Base-by-base conservation (phyloP, 2,113 vertebrate genomes). In the Eonycteris spelaea region DNA sequence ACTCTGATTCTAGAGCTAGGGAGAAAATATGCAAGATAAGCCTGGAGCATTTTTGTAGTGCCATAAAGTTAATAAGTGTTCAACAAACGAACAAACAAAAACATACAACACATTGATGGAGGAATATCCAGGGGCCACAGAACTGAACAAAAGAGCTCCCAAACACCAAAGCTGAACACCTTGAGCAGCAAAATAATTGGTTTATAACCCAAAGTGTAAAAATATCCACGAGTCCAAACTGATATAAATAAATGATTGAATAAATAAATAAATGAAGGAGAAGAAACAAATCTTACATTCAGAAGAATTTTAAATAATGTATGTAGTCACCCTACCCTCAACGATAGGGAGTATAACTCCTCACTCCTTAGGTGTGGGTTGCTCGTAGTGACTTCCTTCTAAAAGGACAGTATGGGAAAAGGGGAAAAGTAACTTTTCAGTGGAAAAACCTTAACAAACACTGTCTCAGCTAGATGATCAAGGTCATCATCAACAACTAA, bases 201-300 rank as follows among this genome's bases (percentile, higher is more conserved):
- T 35, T 96, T 83, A 75, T 79, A 90, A 74, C 57, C 43, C 45
- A 51, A 48, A 90, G n/a, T 45, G 55, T 83, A 95, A 82, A 86
- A 85, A 59, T 55, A 30, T 57, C 9, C 51, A 22, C 28, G 48
- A 91, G 35, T 86, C 63, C 45, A 67, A 65, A n/a, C 38, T 79
- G 19, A 38, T 70, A 16, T 28, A 95, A 86, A 11, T 43, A 84
- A 55, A 77, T 22, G 24, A 59, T 12, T 65, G 43, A 40, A 9
- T 65, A 21, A 65, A 61, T 67, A 91, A 96, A 28, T 85, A 21
- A 91, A 43, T 45, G 40, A 53, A 59, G 35, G 33, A 35, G 24
- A 95, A 93, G 7, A 73, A 30, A 67, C 14, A 45, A 74, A 55
- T 92, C 33, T 63, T 18, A 14, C 15, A 1, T 85, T 92, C n/a